A percentile compares a stretch with the other conserved stretches of the same genome.
Conservation (phyloP, 2,888 invertebrate species). For the Nomada lathburiana region DNA sequence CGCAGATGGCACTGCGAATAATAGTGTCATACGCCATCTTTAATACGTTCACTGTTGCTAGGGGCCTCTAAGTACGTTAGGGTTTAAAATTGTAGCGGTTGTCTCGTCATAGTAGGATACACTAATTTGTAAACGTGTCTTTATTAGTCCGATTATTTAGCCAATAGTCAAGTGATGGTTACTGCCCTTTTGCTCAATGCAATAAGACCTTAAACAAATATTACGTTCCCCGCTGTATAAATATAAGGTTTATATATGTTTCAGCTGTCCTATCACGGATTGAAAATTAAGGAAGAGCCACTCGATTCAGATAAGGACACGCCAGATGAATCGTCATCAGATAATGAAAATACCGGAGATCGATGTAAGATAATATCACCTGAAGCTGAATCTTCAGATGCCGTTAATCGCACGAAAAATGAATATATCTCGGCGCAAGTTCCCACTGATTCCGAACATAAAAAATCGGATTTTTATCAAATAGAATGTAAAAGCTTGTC, state of each 20-base stretch:
- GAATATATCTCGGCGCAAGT: not conserved
- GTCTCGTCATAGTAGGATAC: too few species aligned
- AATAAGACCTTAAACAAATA: too few species aligned
- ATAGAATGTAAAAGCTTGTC: not conserved
- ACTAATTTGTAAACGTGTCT: too few species aligned
- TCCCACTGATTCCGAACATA: not conserved
- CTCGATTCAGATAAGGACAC: slow-evolving; percentile 18
- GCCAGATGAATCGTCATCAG: too few species aligned
- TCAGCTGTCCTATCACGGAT: slow-evolving; percentile 36
- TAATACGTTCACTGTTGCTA: too few species aligned
- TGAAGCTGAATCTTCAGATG: not conserved
- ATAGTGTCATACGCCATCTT: too few species aligned
- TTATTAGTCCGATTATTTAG: too few species aligned
- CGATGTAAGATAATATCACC: not conserved
- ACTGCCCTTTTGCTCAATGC: too few species aligned
- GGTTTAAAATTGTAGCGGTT: too few species aligned
- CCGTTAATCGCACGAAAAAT: slow-evolving; percentile 16
- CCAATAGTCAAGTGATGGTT: too few species aligned
- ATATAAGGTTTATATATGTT: slow-evolving; percentile 45
- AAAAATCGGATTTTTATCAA: not conserved
- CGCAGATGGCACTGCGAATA: too few species aligned
- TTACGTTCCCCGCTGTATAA: not conserved
- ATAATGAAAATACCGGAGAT: not conserved
- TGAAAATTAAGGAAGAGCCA: slow-evolving; percentile 54
- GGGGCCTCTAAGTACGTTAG: too few species aligned